Conservation (phyloP, 2,113 vertebrate species). For the Ictidomys tridecemlineatus region DNA sequence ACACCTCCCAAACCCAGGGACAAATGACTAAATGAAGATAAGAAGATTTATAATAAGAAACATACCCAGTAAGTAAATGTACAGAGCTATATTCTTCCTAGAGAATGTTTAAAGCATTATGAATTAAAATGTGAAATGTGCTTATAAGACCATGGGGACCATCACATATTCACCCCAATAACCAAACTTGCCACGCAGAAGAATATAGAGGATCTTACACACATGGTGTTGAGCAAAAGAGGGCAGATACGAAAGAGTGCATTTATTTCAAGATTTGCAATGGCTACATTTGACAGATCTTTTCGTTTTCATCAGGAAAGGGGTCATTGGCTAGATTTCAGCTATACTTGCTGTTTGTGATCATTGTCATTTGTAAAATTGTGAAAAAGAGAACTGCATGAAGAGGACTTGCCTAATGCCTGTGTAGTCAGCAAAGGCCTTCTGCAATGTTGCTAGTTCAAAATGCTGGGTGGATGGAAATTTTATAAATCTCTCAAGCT, state of each 20-base stretch:
- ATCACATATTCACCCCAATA: neutral
- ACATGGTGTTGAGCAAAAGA: neutral
- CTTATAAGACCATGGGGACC: neutral
- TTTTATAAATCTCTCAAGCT: neutral
- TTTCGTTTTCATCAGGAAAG: neutral
- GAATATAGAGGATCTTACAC: neutral
- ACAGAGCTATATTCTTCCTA: neutral
- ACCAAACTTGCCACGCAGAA: neutral
- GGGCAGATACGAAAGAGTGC: neutral
- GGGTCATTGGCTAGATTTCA: fast-evolving
- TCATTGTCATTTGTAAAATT: neutral
- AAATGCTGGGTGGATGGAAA: neutral
- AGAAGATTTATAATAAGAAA: neutral
- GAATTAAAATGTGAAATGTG: neutral
- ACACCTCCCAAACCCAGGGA: neutral
- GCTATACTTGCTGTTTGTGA: neutral
- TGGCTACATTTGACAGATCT: neutral
- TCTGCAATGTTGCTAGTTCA: neutral
- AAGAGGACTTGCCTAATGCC: neutral
- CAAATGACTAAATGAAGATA: neutral
- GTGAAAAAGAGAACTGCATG: too few relatives aligned
- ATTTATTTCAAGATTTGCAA: neutral
- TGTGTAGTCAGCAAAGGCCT: neutral
- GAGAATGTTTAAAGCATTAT: neutral
- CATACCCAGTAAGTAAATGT: neutral